Evolutionary conservation across 1,140 invertebrate species (phyloP).

Genomic region (Drosophila suzukii): DNA sequence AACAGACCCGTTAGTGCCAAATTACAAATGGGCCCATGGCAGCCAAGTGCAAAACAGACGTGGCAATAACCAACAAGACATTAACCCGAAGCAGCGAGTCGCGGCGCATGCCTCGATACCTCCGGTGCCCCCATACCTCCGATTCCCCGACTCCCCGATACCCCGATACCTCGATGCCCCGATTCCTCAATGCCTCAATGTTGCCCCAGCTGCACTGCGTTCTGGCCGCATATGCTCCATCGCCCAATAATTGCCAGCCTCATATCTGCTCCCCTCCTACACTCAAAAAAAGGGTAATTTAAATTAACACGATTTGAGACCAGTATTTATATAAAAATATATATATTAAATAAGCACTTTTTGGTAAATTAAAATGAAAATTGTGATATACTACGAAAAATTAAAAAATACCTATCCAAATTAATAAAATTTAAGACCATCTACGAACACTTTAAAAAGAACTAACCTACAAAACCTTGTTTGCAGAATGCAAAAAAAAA

Average conservation of each 20-base stretch:
- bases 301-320: too few relatives aligned
- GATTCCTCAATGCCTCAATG: constrained; percentile 35
- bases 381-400: too few relatives aligned
- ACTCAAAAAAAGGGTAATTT: neutral
- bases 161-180: constrained; percentile 22
- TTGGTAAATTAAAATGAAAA: too few relatives aligned
- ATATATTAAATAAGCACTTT: too few relatives aligned
- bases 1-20: constrained; percentile 80
- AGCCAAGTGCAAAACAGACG: constrained; percentile 65
- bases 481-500: too few relatives aligned
- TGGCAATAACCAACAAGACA: constrained; percentile 82
- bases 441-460: too few relatives aligned
- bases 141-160: constrained; percentile 1
- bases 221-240: constrained; percentile 61
- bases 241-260: constrained; percentile 63
- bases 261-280: neutral
- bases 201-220: constrained; percentile 53
- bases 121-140: constrained; percentile 8
- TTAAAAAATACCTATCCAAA: too few relatives aligned
- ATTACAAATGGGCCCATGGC: constrained; percentile 72
- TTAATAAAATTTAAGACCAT: too few relatives aligned
- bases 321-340: too few relatives aligned
- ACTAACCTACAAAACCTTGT: too few relatives aligned
- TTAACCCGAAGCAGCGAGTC: constrained; percentile 69
- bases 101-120: constrained; percentile 40